Percentiles rank a stretch among this genome's conserved stretches.
These are phyloP conservation scores for Nothocercus julius DNA, from an alignment of 2,113 vertebrate genomes.

Conservation along the genomic window DNA sequence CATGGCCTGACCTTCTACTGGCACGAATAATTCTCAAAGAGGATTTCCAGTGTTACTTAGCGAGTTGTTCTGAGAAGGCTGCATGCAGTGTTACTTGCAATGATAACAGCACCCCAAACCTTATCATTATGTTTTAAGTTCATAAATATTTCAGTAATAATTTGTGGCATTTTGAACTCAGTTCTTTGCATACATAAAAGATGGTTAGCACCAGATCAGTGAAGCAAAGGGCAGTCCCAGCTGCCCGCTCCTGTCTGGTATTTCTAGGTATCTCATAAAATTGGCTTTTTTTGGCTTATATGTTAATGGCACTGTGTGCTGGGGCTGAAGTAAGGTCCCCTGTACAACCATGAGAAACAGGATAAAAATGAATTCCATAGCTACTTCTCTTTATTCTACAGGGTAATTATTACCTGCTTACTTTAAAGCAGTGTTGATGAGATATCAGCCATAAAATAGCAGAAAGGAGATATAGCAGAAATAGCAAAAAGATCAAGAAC, in stretches of 20 bases:
- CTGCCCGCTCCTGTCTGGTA: not conserved
- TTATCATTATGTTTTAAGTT: not conserved
- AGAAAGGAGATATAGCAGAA: not conserved
- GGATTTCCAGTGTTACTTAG: not conserved
- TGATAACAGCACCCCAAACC: not conserved
- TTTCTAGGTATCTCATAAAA: not conserved
- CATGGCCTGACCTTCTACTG: not conserved
- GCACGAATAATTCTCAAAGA: not conserved
- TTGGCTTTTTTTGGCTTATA: not conserved
- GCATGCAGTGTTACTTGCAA: not conserved
- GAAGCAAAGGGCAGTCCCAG: not conserved
- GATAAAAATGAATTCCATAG: not conserved
- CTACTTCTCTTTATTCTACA: not conserved
- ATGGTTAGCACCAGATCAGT: not conserved
- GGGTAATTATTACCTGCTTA: not conserved
- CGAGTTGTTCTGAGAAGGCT: not conserved
- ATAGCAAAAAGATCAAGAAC: not conserved
- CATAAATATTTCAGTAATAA: slow-evolving; percentile 37
- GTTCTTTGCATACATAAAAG: not conserved
- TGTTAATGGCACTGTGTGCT: not conserved
- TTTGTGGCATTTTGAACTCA: slow-evolving; percentile 31
- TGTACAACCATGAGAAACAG: not conserved
- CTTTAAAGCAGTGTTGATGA: not conserved
- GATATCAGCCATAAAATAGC: not conserved
- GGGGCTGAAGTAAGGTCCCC: not conserved